Conservation (phyloP, 2,888 invertebrate genomes). For the Saturnia pavonia region DNA sequence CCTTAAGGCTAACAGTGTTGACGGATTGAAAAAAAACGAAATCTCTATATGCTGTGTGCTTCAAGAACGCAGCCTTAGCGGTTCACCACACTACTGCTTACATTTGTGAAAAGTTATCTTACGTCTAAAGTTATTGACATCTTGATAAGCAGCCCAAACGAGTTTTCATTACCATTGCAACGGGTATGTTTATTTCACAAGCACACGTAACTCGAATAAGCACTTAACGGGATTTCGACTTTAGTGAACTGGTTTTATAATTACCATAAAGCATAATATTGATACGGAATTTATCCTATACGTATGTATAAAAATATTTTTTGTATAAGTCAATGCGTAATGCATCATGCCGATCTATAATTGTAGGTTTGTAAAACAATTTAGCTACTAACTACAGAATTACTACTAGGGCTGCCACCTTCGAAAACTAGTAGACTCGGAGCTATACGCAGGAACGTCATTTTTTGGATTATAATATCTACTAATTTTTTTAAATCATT, state of each 20-base stretch:
- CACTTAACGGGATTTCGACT: conserved; percentile 46
- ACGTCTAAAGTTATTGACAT: conserved; percentile 30
- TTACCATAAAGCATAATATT: neutral
- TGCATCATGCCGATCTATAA: too few species aligned
- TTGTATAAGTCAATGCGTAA: too few species aligned
- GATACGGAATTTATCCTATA: neutral
- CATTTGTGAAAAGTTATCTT: conserved; percentile 33
- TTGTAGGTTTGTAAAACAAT: too few species aligned
- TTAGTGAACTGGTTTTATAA: conserved; percentile 18
- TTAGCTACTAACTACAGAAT: too few species aligned
- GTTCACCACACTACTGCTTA: conserved; percentile 37
- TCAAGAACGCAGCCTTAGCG: conserved; percentile 35
- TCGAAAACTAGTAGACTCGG: too few species aligned
- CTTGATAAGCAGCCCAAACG: conserved; percentile 24
- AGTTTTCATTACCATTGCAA: conserved; percentile 45
- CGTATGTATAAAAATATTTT: neutral
- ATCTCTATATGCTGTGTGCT: neutral
- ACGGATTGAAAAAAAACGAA: too few species aligned
- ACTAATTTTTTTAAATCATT: too few species aligned
- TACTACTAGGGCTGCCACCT: too few species aligned
- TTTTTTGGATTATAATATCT: too few species aligned
- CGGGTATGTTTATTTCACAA: conserved; percentile 38
- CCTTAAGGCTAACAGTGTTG: too few species aligned
- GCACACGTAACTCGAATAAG: conserved; percentile 34
- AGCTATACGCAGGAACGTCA: too few species aligned